These are phyloP conservation scores for Gryllus bimaculatus DNA, from an alignment of 1,140 invertebrate species.

Conservation along the genomic window DNA sequence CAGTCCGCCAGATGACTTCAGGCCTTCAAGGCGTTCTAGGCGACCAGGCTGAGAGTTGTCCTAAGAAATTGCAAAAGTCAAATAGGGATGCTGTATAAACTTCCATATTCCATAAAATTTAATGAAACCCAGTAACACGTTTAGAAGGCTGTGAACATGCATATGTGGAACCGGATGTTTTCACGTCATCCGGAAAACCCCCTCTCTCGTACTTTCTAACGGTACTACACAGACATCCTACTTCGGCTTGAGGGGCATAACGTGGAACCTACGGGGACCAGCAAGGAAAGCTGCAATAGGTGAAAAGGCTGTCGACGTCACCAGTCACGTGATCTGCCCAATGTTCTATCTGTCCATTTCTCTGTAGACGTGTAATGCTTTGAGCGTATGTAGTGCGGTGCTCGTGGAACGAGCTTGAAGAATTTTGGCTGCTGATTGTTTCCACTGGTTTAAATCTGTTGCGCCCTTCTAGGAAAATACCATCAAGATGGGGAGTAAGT, in stretches of 20 bases:
- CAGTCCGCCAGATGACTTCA: too few relatives aligned
- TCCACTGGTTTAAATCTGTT: too few relatives aligned
- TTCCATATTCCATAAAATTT: too few relatives aligned
- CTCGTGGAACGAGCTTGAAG: constrained; percentile 18
- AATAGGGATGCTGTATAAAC: too few relatives aligned
- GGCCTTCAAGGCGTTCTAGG: too few relatives aligned
- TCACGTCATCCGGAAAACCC: background rate
- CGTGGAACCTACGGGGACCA: background rate
- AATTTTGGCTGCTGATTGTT: background rate
- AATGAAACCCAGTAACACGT: background rate
- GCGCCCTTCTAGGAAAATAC: constrained; percentile 34
- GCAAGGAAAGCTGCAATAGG: background rate
- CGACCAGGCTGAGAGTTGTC: too few relatives aligned
- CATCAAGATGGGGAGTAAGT: constrained; percentile 53
- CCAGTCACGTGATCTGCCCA: constrained; percentile 47
- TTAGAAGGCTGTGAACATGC: background rate
- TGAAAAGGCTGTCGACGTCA: constrained; percentile 43
- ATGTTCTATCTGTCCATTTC: constrained; percentile 6
- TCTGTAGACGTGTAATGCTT: constrained; percentile 39
- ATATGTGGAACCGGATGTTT: background rate
- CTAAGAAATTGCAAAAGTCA: too few relatives aligned
- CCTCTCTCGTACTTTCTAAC: background rate
- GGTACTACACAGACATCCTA: background rate
- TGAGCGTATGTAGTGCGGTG: constrained; percentile 34
- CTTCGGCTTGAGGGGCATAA: background rate